A percentile compares a stretch with the other conserved stretches of the same genome.
phyloP scores from a whole-genome alignment of 2,888 invertebrate species.

The Polia nebulosa region DNA sequence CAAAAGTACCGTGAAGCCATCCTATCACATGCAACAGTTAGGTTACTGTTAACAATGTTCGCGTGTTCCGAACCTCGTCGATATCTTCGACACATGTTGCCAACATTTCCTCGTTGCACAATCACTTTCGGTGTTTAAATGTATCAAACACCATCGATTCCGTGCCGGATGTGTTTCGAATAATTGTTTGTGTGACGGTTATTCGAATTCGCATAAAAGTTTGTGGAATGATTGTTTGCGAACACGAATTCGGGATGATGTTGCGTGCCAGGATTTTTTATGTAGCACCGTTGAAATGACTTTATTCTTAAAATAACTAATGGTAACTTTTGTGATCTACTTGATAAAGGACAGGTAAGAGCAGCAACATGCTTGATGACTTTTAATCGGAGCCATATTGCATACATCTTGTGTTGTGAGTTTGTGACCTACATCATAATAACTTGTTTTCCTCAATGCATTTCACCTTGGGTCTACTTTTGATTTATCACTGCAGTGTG shows the following conservation, averaged over 20 bases:
- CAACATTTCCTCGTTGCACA: constrained; percentile 73
- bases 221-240: constrained; percentile 22
- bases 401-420: constrained; percentile 22
- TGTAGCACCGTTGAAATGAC: background rate
- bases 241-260: constrained; percentile 7
- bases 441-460: constrained; percentile 38
- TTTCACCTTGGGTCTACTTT: constrained; percentile 31
- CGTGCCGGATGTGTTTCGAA: constrained; percentile 35
- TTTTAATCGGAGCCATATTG: constrained; percentile 27
- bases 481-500: constrained; percentile 24
- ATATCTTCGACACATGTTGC: constrained; percentile 59
- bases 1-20: constrained; percentile 71
- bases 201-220: constrained; percentile 18
- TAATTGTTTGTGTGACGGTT: constrained; percentile 17
- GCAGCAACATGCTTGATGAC: constrained; percentile 12
- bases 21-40: constrained; percentile 81
- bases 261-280: constrained; percentile 9
- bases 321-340: background rate
- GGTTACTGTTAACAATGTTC: constrained; percentile 79
- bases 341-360: constrained; percentile 16
- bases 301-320: background rate
- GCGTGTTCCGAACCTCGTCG: constrained; percentile 76
- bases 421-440: constrained; percentile 38
- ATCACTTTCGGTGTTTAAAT: constrained; percentile 67
- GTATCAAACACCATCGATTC: constrained; percentile 55